Percentiles rank a stretch among this genome's conserved stretches.
phyloP scores from a whole-genome alignment of 1,140 invertebrate genomes.

The Sarcophaga peregrina region DNA sequence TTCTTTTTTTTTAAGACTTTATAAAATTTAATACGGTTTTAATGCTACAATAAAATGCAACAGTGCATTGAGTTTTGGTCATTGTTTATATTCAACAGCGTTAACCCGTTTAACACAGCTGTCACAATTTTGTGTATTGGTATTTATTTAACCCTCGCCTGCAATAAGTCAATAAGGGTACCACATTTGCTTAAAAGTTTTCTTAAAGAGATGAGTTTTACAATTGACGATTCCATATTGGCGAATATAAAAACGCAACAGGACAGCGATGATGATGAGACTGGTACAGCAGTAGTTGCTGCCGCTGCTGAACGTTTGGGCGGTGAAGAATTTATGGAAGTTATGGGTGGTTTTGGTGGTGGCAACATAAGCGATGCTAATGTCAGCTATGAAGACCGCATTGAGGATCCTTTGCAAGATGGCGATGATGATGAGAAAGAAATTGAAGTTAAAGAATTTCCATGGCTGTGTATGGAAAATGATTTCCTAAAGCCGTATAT shows the following conservation, averaged over 20 bases:
- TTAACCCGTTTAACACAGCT: conserved; percentile 24
- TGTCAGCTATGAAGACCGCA: conserved; percentile 7
- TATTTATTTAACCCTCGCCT: not conserved
- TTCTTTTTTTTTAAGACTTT: no score
- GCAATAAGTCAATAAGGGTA: not conserved
- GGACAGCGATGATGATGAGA: conserved; percentile 12
- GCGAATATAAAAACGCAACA: conserved; percentile 29
- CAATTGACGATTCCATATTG: conserved; percentile 17
- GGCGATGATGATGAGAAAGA: not conserved
- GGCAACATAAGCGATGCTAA: not conserved
- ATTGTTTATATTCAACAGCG: not conserved
- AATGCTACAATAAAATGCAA: no score
- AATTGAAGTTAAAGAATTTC: conserved; percentile 4
- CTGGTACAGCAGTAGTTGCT: not conserved
- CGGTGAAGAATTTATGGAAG: conserved; percentile 32
- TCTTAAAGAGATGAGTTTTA: conserved; percentile 1
- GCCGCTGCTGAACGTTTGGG: not conserved
- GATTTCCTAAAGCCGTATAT: conserved; percentile 8
- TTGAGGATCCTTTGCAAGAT: not conserved
- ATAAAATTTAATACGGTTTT: no score
- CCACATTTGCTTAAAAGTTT: not conserved
- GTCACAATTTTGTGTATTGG: not conserved
- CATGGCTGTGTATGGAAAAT: not conserved
- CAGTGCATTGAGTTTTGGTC: not conserved
- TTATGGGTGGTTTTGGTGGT: conserved; percentile 21